Percentiles rank a stretch among this genome's conserved stretches.
These are phyloP conservation scores for Mesembrinibis cayennensis DNA, from an alignment of 2,113 vertebrate species.

Conservation along the genomic window DNA sequence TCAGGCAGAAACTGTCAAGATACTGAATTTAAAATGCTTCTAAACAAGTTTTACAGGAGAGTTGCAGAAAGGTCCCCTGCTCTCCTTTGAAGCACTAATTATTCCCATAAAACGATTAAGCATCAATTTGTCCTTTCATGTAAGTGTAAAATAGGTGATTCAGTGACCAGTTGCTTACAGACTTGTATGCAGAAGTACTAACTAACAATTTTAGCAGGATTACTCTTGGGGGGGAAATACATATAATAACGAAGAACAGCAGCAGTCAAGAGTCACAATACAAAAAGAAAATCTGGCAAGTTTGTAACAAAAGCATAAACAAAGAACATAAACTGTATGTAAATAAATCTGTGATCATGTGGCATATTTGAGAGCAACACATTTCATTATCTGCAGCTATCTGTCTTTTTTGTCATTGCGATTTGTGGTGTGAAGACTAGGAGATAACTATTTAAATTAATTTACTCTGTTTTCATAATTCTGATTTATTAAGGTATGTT, in stretches of 20 bases:
- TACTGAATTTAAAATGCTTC: not conserved
- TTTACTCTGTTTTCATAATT: not conserved
- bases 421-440: not conserved
- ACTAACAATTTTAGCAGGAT: not conserved
- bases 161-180: not conserved
- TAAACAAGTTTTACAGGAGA: not conserved
- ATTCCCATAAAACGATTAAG: not conserved
- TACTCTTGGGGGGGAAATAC: not conserved
- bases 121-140: not conserved
- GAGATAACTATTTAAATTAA: not conserved
- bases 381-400: not conserved
- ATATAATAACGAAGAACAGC: not conserved
- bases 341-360: not conserved
- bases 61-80: not conserved
- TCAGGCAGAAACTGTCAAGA: not conserved
- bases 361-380: not conserved
- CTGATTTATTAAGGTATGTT: constrained; percentile 46
- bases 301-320: not conserved
- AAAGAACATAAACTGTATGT: not conserved
- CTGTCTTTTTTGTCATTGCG: not conserved
- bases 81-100: not conserved
- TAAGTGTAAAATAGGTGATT: not conserved
- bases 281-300: not conserved
- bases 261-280: not conserved
- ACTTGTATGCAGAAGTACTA: not conserved